phyloP scores from a whole-genome alignment of 2,888 invertebrate genomes.

The Leptopilina syphax region DNA sequence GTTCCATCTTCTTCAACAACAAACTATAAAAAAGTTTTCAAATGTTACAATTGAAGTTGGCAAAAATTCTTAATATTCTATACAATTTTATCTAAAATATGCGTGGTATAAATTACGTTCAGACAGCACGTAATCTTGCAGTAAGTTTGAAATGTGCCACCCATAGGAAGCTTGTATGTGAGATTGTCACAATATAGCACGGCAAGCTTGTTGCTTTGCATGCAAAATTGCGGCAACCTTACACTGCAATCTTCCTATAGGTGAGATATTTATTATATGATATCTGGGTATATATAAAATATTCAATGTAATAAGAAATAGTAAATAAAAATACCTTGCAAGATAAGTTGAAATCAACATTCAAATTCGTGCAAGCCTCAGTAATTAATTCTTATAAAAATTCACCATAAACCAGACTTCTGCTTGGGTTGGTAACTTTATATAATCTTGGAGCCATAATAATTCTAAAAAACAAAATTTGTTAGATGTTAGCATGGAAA shows the following conservation, averaged over 20 bases:
- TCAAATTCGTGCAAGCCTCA: neutral
- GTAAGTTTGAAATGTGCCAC: no score
- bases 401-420: neutral
- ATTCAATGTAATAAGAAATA: neutral
- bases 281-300: neutral
- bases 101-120: no score
- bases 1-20: slow-evolving; percentile 1
- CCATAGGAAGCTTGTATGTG: no score
- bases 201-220: no score
- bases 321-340: neutral
- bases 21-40: neutral
- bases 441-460: neutral
- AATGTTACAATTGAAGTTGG: no score
- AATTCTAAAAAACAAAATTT: neutral
- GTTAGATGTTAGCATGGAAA: neutral
- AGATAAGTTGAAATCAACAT: neutral
- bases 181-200: no score
- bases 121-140: no score
- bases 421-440: neutral
- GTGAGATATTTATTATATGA: no score
- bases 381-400: neutral
- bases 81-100: no score
- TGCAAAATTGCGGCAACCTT: no score
- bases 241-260: no score
- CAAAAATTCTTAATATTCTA: no score